Conservation (phyloP, 2,888 invertebrate species). For the Callinectes sapidus region DNA sequence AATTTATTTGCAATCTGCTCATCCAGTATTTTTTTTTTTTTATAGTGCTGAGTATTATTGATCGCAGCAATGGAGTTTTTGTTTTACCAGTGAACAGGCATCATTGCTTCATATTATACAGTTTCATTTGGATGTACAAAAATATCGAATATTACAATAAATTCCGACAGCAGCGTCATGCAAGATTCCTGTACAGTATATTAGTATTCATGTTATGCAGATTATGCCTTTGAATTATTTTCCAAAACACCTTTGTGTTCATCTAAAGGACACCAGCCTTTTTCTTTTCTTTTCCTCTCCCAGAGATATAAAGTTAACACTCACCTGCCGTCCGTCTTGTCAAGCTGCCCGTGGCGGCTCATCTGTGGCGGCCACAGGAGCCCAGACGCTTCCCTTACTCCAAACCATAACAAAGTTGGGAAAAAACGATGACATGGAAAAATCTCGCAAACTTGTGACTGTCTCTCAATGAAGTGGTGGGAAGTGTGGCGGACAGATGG, state of each 20-base stretch:
- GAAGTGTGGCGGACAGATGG: background rate
- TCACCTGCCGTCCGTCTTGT: background rate
- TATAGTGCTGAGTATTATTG: too few relatives aligned
- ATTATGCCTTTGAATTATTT: background rate
- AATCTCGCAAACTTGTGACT: slow-evolving; percentile 27
- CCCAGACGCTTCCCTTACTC: background rate
- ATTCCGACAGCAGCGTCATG: background rate
- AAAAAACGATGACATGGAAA: slow-evolving; percentile 23
- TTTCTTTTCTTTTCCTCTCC: background rate
- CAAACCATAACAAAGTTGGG: slow-evolving; percentile 3
- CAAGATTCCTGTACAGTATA: background rate
- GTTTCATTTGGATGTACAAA: background rate
- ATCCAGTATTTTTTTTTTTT: too few relatives aligned
- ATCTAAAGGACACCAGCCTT: background rate
- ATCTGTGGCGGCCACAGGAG: background rate
- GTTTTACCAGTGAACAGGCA: too few relatives aligned
- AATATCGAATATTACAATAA: background rate
- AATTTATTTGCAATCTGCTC: too few relatives aligned
- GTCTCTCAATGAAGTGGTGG: slow-evolving; percentile 27
- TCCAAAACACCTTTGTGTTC: background rate
- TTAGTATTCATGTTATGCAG: background rate
- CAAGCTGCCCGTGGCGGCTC: background rate
- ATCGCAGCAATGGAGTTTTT: too few relatives aligned
- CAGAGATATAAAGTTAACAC: background rate
- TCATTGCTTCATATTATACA: too few relatives aligned